phyloP scores from a whole-genome alignment of 2,888 invertebrate genomes.

The Dasypogon diadema region DNA sequence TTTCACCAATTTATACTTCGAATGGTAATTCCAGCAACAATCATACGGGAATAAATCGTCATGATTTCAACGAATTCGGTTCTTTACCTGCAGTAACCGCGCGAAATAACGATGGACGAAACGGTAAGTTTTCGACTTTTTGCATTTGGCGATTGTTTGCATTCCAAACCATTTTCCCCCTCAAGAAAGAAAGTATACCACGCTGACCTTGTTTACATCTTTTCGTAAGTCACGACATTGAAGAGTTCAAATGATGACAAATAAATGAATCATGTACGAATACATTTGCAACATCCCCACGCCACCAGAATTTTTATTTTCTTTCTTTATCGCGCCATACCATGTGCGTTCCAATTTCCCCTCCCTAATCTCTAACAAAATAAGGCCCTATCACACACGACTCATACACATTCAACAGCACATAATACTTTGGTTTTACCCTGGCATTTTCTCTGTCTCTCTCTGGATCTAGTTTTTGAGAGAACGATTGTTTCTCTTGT shows the following conservation, averaged over 20 bases:
- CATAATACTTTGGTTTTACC: too few species aligned
- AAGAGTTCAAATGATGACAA: slow-evolving; percentile 46
- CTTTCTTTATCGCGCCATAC: neutral
- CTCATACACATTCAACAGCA: too few species aligned
- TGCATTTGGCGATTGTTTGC: slow-evolving; percentile 10
- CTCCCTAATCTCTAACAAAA: neutral
- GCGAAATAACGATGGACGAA: slow-evolving; percentile 44
- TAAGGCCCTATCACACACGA: too few species aligned
- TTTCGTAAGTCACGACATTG: slow-evolving; percentile 49
- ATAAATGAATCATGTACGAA: slow-evolving; percentile 26
- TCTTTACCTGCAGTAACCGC: slow-evolving; percentile 11
- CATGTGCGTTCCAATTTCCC: neutral
- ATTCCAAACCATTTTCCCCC: slow-evolving; percentile 1
- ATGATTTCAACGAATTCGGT: slow-evolving; percentile 10
- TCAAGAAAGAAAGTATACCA: slow-evolving; percentile 15
- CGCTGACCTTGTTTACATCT: slow-evolving; percentile 43
- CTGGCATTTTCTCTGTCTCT: too few species aligned
- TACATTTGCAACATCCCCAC: slow-evolving; percentile 8
- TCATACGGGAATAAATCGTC: slow-evolving; percentile 28
- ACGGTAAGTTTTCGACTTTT: slow-evolving; percentile 22
- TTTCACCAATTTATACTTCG: slow-evolving; percentile 38
- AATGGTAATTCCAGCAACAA: slow-evolving; percentile 22
- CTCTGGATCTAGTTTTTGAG: too few species aligned
- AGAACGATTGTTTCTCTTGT: too few species aligned
- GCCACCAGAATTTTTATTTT: neutral